These are phyloP conservation scores for Silvanus unidentatus DNA, from an alignment of 2,888 invertebrate genomes.

Conservation along the genomic window DNA sequence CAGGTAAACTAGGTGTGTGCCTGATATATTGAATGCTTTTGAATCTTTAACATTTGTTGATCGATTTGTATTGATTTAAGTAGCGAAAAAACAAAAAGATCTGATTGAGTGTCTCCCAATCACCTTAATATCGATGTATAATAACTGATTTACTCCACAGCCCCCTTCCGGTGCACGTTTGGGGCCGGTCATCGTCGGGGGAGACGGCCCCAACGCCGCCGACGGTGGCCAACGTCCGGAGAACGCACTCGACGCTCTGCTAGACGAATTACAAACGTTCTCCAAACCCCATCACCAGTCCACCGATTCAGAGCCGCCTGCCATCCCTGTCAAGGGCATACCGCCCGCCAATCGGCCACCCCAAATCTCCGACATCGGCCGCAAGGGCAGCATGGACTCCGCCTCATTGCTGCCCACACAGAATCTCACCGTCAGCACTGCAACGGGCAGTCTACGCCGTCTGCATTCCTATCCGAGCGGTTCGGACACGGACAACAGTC, in stretches of 20 bases:
- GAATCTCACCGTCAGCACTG: conserved; percentile 43
- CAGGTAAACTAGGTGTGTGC: too few relatives aligned
- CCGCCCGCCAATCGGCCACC: conserved; percentile 41
- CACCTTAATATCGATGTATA: too few relatives aligned
- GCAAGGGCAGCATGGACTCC: conserved; percentile 53
- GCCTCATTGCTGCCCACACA: conserved; percentile 43
- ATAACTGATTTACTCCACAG: conserved; percentile 40
- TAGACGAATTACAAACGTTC: conserved; percentile 89
- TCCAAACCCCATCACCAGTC: conserved; percentile 57
- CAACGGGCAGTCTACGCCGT: conserved; percentile 60
- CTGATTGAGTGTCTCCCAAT: too few relatives aligned
- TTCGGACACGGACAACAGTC: conserved; percentile 73
- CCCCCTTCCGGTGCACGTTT: conserved; percentile 57
- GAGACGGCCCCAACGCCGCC: conserved; percentile 50
- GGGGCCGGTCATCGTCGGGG: conserved; percentile 57
- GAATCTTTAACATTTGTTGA: too few relatives aligned
- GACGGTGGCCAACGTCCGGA: conserved; percentile 67
- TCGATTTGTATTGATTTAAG: too few relatives aligned
- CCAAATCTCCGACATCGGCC: conserved; percentile 50
- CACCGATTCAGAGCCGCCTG: conserved; percentile 33
- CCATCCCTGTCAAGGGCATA: conserved; percentile 41
- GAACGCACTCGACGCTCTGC: conserved; percentile 95
- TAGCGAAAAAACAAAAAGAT: too few relatives aligned
- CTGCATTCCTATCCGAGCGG: conserved; percentile 83
- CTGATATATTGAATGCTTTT: too few relatives aligned